A percentile compares a stretch with the other conserved stretches of the same genome.
These are phyloP conservation scores for Drosophila pandora DNA, from an alignment of 1,140 invertebrate genomes.

Conservation along the genomic window DNA sequence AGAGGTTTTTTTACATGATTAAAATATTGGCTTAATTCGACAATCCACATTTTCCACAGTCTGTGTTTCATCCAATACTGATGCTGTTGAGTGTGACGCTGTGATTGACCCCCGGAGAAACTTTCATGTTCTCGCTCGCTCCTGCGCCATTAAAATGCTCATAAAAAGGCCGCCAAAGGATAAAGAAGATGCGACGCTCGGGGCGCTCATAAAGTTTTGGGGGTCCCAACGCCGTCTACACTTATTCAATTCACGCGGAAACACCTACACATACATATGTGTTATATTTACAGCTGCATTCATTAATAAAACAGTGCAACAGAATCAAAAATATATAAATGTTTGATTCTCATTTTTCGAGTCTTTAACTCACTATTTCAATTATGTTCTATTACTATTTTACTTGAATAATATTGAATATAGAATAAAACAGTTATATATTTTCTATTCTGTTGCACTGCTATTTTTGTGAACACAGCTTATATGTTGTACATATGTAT, in stretches of 20 bases:
- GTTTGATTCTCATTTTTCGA: too few species aligned
- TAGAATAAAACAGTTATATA: too few species aligned
- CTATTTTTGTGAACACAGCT: too few species aligned
- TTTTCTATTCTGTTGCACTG: too few species aligned
- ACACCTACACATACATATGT: conserved; percentile 57
- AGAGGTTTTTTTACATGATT: not conserved
- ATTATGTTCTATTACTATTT: too few species aligned
- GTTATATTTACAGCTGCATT: not conserved
- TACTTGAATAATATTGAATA: too few species aligned
- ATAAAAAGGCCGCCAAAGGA: conserved; percentile 56
- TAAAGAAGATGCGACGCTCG: conserved; percentile 20
- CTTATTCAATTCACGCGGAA: conserved; percentile 76
- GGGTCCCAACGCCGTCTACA: conserved; percentile 54
- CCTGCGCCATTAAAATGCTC: conserved; percentile 69
- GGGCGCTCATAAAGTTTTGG: conserved; percentile 69
- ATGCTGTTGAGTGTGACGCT: conserved; percentile 39
- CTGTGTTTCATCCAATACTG: not conserved
- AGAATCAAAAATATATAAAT: too few species aligned
- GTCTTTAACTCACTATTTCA: too few species aligned
- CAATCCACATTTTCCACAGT: too few species aligned
- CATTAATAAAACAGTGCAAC: too few species aligned
- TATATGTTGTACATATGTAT: conserved; percentile 3
- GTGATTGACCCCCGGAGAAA: conserved; percentile 65
- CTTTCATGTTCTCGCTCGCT: conserved; percentile 36
- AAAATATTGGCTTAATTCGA: not conserved